Evolutionary conservation across 2,888 invertebrate species (phyloP), one percentile per base, ranked within the genome.

Genomic region (Itoplectis maculator): DNA sequence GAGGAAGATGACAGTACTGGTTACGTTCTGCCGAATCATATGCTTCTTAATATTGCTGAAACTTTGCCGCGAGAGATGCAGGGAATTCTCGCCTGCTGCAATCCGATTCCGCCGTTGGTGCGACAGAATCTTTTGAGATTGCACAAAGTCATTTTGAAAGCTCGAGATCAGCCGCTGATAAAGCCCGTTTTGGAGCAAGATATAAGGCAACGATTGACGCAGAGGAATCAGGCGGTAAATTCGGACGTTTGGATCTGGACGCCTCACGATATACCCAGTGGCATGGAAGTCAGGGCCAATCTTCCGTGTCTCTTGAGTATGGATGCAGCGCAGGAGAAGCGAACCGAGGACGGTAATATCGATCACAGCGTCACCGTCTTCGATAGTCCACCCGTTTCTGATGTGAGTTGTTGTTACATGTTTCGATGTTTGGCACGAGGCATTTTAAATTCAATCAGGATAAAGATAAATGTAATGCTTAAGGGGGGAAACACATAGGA

Each of bases 1-100:
- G 93, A 94, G 74, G 96, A 98, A 89, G 99, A 99, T 93, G 99
- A 99, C 93, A 98, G 99, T 91, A 94, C 95, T 54, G 96, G 95
- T 95, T 99, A 97, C 93, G 96, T 99, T 63, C 93, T 99, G 79
- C 99, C 99, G 0, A 98, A 98, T 93, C 98, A 99, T 92, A 98
- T 99, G 98, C 92, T 99, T 93, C 91, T 99, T 73, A 96, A 97
- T 90, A 97, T 99, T 80, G 95, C 98, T 0, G 98, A 99, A 92
- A 94, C 95, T 20, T 92, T 99, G 81, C 99, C 99, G 0, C 95
- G 97, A 73, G 99, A 99, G 93, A 95, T 97, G 94, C 97, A 98
- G 90, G 99, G 99, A 0, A 96, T 99, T 81, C 93, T 97, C 81
- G 98, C 98, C 0, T 97, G 98, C 89, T 99, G 99, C 91, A 97